Conservation (phyloP, 2,888 invertebrate species). For the Clunio marinus region DNA sequence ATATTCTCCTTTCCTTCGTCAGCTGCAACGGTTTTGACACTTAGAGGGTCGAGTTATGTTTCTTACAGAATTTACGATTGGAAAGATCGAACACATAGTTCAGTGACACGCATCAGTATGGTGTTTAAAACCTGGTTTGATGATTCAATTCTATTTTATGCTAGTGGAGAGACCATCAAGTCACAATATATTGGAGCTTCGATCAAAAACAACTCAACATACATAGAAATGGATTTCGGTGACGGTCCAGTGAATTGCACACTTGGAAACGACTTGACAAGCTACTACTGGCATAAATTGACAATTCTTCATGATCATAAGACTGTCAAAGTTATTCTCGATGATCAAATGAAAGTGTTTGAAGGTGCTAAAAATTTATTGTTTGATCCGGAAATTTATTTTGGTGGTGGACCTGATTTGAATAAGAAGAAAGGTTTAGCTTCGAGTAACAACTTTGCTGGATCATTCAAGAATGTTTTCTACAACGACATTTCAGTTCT, state of each 20-base stretch:
- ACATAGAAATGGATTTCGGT: conserved; percentile 84
- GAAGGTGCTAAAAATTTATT: conserved; percentile 72
- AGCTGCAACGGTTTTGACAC: conserved; percentile 83
- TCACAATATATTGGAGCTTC: conserved; percentile 88
- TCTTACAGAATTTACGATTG: conserved; percentile 89
- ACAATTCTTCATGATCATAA: conserved; percentile 78
- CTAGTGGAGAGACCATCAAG: conserved; percentile 79
- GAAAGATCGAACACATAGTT: conserved; percentile 86
- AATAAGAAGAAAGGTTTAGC: conserved; percentile 76
- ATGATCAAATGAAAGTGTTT: conserved; percentile 65
- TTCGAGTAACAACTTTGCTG: conserved; percentile 81
- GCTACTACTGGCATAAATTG: conserved; percentile 83
- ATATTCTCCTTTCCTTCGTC: conserved; percentile 41
- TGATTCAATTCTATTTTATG: conserved; percentile 88
- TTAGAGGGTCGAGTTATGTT: conserved; percentile 87
- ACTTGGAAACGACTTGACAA: conserved; percentile 65
- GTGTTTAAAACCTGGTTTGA: conserved; percentile 87
- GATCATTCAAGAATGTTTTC: conserved; percentile 86
- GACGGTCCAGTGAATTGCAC: conserved; percentile 67
- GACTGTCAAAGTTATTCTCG: conserved; percentile 68
- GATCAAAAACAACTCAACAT: conserved; percentile 75
- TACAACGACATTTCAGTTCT: conserved; percentile 90
- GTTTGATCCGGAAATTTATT: conserved; percentile 91
- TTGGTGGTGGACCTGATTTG: conserved; percentile 82
- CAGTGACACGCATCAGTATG: conserved; percentile 79